Evolutionary conservation across 2,888 invertebrate genomes (phyloP), one percentile per base, ranked within the genome.

Genomic region (Altica lythri): DNA sequence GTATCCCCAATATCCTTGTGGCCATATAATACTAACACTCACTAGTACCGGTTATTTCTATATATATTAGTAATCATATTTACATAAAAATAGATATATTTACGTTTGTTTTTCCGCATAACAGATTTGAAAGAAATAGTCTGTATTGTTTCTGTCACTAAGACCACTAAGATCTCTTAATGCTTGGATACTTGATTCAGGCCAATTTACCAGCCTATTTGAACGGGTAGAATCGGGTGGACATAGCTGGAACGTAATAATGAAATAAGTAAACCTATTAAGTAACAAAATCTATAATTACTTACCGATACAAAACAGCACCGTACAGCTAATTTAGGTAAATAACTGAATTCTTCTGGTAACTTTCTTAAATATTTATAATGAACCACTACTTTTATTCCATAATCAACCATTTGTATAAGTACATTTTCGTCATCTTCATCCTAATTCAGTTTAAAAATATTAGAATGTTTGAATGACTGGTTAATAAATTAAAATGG

Each of bases 401-500:
- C 71, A 48, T 61, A 69, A 56, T 71, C 71, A 2, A 69, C 64
- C 1, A 68, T 47, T 29, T 64, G 62, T 2, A 68, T 57, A 4
- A 61, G 12, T 2, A 69, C 63, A 6, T 63, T 54, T 19, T 63
- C 57, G 2, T 57, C 27, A 19, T 59, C 37, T 4, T 58, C 52
- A 32, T 62, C 55, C 66, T 67, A 53, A n/a, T n/a, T n/a, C n/a
- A n/a, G n/a, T n/a, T n/a, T n/a, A n/a, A n/a, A n/a, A n/a, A n/a
- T n/a, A n/a, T n/a, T n/a, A n/a, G n/a, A n/a, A n/a, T n/a, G n/a
- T n/a, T n/a, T n/a, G n/a, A n/a, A n/a, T n/a, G n/a, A n/a, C n/a
- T n/a, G n/a, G n/a, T n/a, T n/a, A n/a, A n/a, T n/a, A n/a, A n/a
- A n/a, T n/a, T n/a, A n/a, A n/a, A n/a, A n/a, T n/a, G n/a, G n/a